Conservation (phyloP, 2,797 vertebrate genomes). For the Melopsittacus undulatus region DNA sequence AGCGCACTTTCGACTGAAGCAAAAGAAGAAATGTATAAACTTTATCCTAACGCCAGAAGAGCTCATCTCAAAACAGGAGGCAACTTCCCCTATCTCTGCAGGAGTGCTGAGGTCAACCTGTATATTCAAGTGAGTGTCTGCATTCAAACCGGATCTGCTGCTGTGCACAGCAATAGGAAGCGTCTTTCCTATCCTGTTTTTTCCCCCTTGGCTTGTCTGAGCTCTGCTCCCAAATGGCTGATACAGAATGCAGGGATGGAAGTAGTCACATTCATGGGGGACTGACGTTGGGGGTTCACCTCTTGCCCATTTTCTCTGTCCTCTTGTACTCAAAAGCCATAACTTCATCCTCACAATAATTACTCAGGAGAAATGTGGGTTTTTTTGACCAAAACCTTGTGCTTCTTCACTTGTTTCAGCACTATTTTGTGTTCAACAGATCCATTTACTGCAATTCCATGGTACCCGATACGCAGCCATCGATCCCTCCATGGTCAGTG, state of each 20-base stretch:
- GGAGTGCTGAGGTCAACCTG: conserved; percentile 97
- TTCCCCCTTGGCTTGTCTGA: background rate
- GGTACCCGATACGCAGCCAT: conserved; percentile 94
- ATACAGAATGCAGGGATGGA: background rate
- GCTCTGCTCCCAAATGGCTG: background rate
- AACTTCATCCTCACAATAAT: background rate
- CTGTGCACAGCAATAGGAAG: rapidly evolving
- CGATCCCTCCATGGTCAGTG: conserved; percentile 90
- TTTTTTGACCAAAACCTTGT: background rate
- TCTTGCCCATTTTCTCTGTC: background rate
- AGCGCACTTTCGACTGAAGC: conserved; percentile 95
- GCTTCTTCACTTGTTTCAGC: background rate
- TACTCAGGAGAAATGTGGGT: background rate
- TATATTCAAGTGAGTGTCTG: conserved; percentile 88
- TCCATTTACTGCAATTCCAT: conserved; percentile 95
- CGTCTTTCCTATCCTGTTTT: background rate
- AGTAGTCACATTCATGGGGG: background rate
- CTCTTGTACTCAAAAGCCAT: background rate
- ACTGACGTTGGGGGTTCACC: background rate
- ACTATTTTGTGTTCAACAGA: conserved; percentile 72
- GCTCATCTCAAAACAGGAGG: conserved; percentile 98
- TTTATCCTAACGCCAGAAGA: conserved; percentile 93
- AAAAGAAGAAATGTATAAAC: conserved; percentile 99
- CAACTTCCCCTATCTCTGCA: conserved; percentile 96
- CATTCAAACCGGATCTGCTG: background rate